Evolutionary conservation across 2,113 vertebrate species (phyloP).

Genomic region (Psittacula cyanocephala): DNA sequence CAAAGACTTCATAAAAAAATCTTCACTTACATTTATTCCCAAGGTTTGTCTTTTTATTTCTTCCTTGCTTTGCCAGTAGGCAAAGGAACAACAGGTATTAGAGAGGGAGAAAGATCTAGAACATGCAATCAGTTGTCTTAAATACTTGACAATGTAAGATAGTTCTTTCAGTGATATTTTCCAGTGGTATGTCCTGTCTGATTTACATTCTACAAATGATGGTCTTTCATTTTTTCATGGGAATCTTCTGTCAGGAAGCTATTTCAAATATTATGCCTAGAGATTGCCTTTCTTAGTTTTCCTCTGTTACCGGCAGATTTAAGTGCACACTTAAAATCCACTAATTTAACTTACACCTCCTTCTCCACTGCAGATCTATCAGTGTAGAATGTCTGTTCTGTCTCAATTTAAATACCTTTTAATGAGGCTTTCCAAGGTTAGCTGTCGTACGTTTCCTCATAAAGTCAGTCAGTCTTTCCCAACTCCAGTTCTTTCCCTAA

Average conservation of each 20-base stretch:
- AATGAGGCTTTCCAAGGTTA: background rate
- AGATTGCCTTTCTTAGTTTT: background rate
- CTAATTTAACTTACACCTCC: background rate
- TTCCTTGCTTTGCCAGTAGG: background rate
- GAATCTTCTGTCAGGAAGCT: background rate
- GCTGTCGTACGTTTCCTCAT: background rate
- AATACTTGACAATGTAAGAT: background rate
- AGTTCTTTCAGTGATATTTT: background rate
- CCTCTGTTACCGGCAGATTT: background rate
- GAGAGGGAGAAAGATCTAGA: background rate
- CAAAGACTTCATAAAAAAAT: background rate
- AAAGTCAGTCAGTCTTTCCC: background rate
- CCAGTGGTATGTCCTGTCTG: background rate
- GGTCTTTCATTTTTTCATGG: background rate
- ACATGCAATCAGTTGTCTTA: background rate
- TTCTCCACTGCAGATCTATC: background rate
- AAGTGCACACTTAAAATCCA: background rate
- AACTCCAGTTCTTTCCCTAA: background rate
- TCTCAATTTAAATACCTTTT: background rate
- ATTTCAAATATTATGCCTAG: background rate
- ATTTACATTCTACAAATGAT: background rate
- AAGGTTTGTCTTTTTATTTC: background rate
- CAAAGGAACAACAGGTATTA: background rate
- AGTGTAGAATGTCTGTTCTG: background rate
- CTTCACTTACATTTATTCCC: background rate